A percentile compares a stretch with the other conserved stretches of the same genome.
Evolutionary conservation across 2,797 vertebrate species (phyloP).

Genomic region (Alca torda): DNA sequence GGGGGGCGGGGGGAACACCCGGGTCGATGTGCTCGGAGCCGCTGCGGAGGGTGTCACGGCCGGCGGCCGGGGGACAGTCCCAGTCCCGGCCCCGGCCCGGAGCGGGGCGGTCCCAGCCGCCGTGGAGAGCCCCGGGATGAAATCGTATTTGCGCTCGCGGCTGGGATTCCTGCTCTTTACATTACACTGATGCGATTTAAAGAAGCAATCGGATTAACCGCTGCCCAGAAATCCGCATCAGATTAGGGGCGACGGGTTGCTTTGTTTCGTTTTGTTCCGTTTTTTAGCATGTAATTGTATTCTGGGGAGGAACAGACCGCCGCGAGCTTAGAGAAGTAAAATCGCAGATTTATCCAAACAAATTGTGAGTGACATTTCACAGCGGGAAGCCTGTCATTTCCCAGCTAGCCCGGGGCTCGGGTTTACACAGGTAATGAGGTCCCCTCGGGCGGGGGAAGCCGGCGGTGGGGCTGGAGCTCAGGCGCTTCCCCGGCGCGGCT

Average conservation of each 20-base stretch:
- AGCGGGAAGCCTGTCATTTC: neutral
- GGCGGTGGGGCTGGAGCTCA: neutral
- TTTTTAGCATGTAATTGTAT: neutral
- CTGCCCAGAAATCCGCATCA: neutral
- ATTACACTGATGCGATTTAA: neutral
- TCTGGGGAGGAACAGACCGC: neutral
- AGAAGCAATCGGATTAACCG: neutral
- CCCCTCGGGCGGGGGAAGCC: neutral
- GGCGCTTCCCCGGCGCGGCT: neutral
- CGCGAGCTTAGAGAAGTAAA: neutral
- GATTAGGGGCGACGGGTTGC: neutral
- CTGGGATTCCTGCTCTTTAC: neutral
- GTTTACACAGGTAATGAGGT: slow-evolving; percentile 39
- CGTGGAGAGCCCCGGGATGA: neutral
- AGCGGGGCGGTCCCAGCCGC: neutral
- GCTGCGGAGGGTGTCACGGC: neutral
- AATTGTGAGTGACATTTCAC: slow-evolving; percentile 36
- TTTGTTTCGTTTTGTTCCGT: neutral
- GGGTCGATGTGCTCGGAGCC: neutral
- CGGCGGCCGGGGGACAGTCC: neutral
- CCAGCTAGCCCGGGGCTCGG: neutral
- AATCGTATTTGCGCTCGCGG: neutral
- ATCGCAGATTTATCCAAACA: slow-evolving; percentile 36
- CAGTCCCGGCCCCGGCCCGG: neutral
- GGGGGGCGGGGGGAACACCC: neutral